Evolutionary conservation across 1,140 invertebrate genomes (phyloP), one percentile per base, ranked within the genome.

Genomic region (Papilio glaucus): DNA sequence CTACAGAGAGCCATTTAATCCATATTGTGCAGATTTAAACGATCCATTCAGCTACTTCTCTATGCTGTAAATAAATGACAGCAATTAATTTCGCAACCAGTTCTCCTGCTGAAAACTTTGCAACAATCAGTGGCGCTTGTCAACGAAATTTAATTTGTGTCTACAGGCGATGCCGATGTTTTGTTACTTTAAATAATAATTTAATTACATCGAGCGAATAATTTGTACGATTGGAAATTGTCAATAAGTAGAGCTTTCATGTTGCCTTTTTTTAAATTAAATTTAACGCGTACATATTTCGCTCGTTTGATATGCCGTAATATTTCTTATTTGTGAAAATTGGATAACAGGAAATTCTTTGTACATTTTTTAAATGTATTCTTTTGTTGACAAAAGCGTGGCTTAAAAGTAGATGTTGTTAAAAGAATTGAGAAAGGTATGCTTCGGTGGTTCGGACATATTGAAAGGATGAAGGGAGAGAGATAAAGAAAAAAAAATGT

Each of bases 41-140:
- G 6, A 24, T 12, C 18, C 15, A 0, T 21, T 21, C 9, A 24
- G 21, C 8, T 49, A 53, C 9, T 24, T 53, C 18, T 60, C 72
- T 68, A 38, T 62, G 60, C 71, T 68, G 68, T 49, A 69, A 60
- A 49, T 38, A 21, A 9, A 74, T 72, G 72, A 60, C 49, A 73
- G 53, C 26, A 75, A 57, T 71, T 53, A 38, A 53, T 63, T 74
- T 24, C 29, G 49, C 49, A 53, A 24, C 49, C 1, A 13, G 15
- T 53, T 18, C 18, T 53, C 49, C 18, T 53, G 49, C 3, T 53
- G 5, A 24, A 53, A 53, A 49, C 49, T 24, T 53, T 24, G 21
- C 49, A 53, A 21, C 49, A 53, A 53, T 53, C 49, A 53, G 24
- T 53, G 18, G 9, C 10, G 49, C 18, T 53, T 53, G 18, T 53